Evolutionary conservation across 2,888 invertebrate species (phyloP).

Genomic region (Sturmia bella): DNA sequence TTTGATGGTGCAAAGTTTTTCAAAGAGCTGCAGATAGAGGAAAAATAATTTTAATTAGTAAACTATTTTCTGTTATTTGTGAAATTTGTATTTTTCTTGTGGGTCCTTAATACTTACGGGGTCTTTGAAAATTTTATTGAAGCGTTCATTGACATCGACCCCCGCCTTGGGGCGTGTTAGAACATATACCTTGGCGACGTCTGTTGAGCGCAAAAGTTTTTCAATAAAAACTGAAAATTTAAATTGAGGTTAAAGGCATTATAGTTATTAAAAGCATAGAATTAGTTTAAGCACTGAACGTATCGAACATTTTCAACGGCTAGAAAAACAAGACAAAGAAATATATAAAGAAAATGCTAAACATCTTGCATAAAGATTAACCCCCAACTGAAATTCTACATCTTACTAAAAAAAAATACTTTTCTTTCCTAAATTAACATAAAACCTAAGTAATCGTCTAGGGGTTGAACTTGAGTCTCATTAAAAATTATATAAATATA

Average conservation of each 20-base stretch:
- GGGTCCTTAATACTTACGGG: constrained; percentile 82
- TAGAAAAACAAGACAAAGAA: too few relatives aligned
- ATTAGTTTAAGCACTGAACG: background rate
- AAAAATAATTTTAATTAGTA: constrained; percentile 6
- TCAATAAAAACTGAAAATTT: constrained; percentile 83
- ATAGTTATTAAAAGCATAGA: constrained; percentile 7
- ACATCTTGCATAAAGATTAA: too few relatives aligned
- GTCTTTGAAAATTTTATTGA: constrained; percentile 87
- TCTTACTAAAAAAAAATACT: too few relatives aligned
- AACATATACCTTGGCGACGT: constrained; percentile 83
- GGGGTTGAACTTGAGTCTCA: too few relatives aligned
- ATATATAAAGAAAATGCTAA: too few relatives aligned
- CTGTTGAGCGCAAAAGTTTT: constrained; percentile 84
- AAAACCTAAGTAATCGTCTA: too few relatives aligned
- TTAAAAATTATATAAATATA: too few relatives aligned
- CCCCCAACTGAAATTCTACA: too few relatives aligned
- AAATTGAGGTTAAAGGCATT: constrained; percentile 7
- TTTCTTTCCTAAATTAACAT: too few relatives aligned
- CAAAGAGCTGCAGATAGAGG: constrained; percentile 65
- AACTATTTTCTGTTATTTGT: constrained; percentile 7
- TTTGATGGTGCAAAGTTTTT: constrained; percentile 60
- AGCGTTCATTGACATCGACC: constrained; percentile 85
- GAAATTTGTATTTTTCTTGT: background rate
- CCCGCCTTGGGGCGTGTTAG: constrained; percentile 84
- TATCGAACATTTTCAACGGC: too few relatives aligned